These are phyloP conservation scores for Alcis repandata DNA, from an alignment of 2,888 invertebrate species.

Conservation along the genomic window DNA sequence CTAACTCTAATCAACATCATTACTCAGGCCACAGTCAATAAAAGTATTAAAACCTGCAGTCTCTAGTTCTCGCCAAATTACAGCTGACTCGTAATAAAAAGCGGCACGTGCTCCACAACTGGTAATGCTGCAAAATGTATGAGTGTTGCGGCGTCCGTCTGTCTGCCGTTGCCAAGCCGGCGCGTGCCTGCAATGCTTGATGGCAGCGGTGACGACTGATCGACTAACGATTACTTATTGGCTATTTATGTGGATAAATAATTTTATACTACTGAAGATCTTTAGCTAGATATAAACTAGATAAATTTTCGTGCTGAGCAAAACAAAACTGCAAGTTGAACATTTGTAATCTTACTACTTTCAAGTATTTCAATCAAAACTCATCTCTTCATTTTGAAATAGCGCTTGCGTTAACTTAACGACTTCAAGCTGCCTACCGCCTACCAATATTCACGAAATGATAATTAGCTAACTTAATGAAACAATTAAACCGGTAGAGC, in stretches of 20 bases:
- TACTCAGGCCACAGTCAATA: no score
- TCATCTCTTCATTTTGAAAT: no score
- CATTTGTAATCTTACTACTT: no score
- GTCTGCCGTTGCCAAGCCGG: conserved; percentile 48
- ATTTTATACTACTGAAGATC: no score
- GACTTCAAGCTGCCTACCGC: no score
- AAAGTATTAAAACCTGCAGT: no score
- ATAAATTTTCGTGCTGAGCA: no score
- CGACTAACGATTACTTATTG: conserved; percentile 27
- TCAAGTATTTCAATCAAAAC: no score
- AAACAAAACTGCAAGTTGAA: neutral
- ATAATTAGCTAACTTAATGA: conserved; percentile 14
- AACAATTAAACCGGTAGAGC: conserved; percentile 33
- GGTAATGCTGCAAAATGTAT: conserved; percentile 37
- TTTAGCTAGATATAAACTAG: no score
- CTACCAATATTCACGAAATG: no score
- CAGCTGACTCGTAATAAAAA: neutral
- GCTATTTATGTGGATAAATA: neutral
- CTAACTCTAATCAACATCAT: no score
- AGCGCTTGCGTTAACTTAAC: no score
- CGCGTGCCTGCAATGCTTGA: conserved; percentile 49
- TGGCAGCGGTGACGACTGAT: conserved; percentile 28
- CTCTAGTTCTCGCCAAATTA: neutral
- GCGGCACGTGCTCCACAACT: conserved; percentile 15
- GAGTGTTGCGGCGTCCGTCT: conserved; percentile 46